These are phyloP conservation scores for Polyommatus iphigenia DNA, from an alignment of 2,888 invertebrate genomes.

Conservation along the genomic window DNA sequence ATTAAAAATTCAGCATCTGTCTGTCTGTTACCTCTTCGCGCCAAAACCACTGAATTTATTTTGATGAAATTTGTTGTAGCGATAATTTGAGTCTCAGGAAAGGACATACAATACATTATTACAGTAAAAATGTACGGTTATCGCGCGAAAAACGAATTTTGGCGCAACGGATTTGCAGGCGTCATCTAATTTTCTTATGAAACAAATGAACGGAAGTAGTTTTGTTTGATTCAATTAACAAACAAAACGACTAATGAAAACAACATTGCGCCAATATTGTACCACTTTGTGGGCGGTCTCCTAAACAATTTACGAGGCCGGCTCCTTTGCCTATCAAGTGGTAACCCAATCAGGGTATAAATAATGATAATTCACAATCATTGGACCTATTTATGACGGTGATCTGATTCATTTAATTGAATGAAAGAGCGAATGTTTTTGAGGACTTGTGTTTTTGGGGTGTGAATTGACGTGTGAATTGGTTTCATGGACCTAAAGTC, in stretches of 20 bases:
- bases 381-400: conserved; percentile 32
- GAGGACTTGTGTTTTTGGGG: background rate
- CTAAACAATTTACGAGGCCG: conserved; percentile 2
- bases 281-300: conserved; percentile 6
- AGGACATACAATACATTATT: too few relatives aligned
- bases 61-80: too few relatives aligned
- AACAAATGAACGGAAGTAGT: background rate
- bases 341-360: conserved; percentile 65
- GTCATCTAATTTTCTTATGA: too few relatives aligned
- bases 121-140: too few relatives aligned
- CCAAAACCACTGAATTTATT: too few relatives aligned
- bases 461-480: background rate
- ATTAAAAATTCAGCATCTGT: background rate
- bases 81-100: too few relatives aligned
- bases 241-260: conserved; percentile 1
- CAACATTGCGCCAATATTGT: background rate
- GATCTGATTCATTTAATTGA: conserved; percentile 27
- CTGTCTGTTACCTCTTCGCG: background rate
- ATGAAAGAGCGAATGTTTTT: background rate
- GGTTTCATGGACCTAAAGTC: too few relatives aligned
- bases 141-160: too few relatives aligned
- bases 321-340: conserved; percentile 43
- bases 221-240: background rate
- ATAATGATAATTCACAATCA: conserved; percentile 59
- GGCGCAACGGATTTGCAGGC: too few relatives aligned